phyloP scores from a whole-genome alignment of 1,140 invertebrate genomes.

The Calosoma granatense region DNA sequence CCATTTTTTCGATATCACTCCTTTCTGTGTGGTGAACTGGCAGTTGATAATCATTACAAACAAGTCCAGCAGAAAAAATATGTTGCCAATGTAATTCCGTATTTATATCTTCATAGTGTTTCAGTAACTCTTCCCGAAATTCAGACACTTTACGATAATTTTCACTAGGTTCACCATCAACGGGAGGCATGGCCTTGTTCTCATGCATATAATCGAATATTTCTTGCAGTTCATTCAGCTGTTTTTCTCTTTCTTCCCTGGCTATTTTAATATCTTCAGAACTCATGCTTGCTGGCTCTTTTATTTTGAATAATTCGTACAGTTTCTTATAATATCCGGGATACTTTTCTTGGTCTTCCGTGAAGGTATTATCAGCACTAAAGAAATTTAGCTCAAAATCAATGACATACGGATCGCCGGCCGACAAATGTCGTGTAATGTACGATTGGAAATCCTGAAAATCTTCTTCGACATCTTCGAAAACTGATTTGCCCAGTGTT shows the following conservation, averaged over 20 bases:
- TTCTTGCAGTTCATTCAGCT: conserved; percentile 48
- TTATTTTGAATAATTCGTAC: conserved; percentile 46
- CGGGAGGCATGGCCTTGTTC: conserved; percentile 39
- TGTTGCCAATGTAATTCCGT: neutral
- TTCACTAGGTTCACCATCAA: conserved; percentile 25
- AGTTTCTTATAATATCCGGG: conserved; percentile 58
- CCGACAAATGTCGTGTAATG: conserved; percentile 1
- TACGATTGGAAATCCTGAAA: conserved; percentile 14
- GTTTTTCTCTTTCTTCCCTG: conserved; percentile 38
- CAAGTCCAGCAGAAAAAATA: neutral
- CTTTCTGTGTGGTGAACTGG: neutral
- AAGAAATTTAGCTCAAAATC: conserved; percentile 90
- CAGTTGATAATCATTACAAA: conserved; percentile 3
- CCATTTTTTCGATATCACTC: neutral
- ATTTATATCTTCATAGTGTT: conserved; percentile 39
- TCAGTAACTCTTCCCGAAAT: conserved; percentile 38
- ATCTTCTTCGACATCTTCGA: conserved; percentile 27
- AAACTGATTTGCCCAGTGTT: conserved; percentile 39
- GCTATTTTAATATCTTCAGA: conserved; percentile 37
- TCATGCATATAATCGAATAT: conserved; percentile 54
- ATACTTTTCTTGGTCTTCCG: conserved; percentile 49
- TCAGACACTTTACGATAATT: conserved; percentile 35
- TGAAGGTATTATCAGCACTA: conserved; percentile 82
- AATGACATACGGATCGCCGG: conserved; percentile 51
- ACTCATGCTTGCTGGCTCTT: conserved; percentile 30